phyloP scores from a whole-genome alignment of 2,113 vertebrate genomes.

The Rattus norvegicus region GRCr8 NC_086029.1:53607501-53608000 shows the following conservation, averaged over 20 bases:
- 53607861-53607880: not conserved
- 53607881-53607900: not conserved
- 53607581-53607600: too few relatives aligned
- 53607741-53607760: not conserved
- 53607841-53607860: not conserved
- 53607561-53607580: not conserved
- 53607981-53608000: not conserved
- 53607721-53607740: not conserved
- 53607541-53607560: too few relatives aligned
- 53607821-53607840: not conserved
- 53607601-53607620: too few relatives aligned
- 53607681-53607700: not conserved
- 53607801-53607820: not conserved
- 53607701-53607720: not conserved
- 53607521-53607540: too few relatives aligned
- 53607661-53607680: not conserved
- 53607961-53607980: not conserved
- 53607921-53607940: not conserved
- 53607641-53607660: not conserved
- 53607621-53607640: not conserved
- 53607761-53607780: not conserved
- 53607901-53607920: not conserved
- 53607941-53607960: constrained; percentile 5
- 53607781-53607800: not conserved
- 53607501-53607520: too few relatives aligned